Conservation (phyloP, 2,888 invertebrate species). For the Blomia tropicalis region DNA sequence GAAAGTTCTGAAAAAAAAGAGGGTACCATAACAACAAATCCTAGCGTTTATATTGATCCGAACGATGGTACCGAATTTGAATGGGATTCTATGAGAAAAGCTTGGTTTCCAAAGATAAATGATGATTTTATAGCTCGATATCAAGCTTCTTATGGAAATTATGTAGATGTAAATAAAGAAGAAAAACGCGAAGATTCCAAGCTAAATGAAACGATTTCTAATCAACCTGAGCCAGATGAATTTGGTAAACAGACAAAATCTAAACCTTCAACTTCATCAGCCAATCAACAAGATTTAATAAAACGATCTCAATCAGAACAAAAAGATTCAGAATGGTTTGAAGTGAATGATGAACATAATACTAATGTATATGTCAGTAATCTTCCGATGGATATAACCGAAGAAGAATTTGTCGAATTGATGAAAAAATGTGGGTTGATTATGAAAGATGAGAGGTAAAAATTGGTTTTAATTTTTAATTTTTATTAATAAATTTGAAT, state of each 20-base stretch:
- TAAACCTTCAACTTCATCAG: not conserved
- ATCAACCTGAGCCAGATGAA: not conserved
- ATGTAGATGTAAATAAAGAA: not conserved
- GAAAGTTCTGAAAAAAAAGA: constrained; percentile 33
- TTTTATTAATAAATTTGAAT: not conserved
- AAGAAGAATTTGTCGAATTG: constrained; percentile 65
- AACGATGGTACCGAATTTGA: constrained; percentile 73
- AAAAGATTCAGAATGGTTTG: constrained; percentile 58
- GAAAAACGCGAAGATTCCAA: constrained; percentile 19
- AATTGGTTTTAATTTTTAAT: not conserved
- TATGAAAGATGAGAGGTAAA: constrained; percentile 50
- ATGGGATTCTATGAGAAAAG: constrained; percentile 75
- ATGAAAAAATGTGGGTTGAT: constrained; percentile 94
- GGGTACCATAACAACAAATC: constrained; percentile 39
- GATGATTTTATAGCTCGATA: constrained; percentile 90
- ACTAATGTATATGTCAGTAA: constrained; percentile 92
- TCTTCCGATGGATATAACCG: constrained; percentile 68
- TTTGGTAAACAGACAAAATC: not conserved
- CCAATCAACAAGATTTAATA: not conserved
- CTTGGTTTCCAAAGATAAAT: constrained; percentile 93
- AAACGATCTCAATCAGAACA: constrained; percentile 30
- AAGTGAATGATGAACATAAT: constrained; percentile 66
- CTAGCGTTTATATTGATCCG: constrained; percentile 49
- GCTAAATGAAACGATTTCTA: not conserved
- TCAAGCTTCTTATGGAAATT: constrained; percentile 61